phyloP scores from a whole-genome alignment of 2,113 vertebrate species.

The Neolamprologus modestus region DNA sequence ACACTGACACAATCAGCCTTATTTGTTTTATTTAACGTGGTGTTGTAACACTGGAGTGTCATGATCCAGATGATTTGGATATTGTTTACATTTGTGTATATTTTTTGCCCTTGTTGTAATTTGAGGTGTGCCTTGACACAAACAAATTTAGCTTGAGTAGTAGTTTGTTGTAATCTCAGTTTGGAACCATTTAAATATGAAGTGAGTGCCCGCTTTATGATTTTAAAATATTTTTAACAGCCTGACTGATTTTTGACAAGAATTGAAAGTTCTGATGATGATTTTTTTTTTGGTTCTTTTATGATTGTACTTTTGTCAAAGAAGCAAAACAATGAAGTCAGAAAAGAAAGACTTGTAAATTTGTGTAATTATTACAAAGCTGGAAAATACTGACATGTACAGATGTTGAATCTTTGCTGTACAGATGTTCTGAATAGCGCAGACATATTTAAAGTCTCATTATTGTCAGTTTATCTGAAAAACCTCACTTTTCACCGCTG shows the following conservation, averaged over 20 bases:
- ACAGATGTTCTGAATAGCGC: constrained; percentile 5
- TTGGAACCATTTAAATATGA: background rate
- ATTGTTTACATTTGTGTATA: constrained; percentile 33
- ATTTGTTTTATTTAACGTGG: background rate
- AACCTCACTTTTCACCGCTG: background rate
- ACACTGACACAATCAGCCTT: background rate
- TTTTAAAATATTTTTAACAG: background rate
- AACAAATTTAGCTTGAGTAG: background rate
- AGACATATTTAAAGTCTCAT: background rate
- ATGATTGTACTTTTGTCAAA: constrained; percentile 17
- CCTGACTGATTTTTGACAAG: background rate
- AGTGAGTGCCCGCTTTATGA: background rate
- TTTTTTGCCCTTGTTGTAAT: background rate
- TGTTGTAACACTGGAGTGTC: background rate
- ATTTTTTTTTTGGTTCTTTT: background rate
- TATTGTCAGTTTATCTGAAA: background rate
- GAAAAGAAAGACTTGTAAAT: constrained; percentile 32
- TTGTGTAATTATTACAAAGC: constrained; percentile 50
- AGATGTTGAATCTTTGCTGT: constrained; percentile 31
- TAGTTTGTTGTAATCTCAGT: background rate
- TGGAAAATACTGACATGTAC: constrained; percentile 33
- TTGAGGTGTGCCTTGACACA: constrained; percentile 45
- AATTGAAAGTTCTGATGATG: background rate
- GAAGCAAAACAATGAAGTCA: background rate
- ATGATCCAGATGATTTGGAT: background rate